phyloP scores from a whole-genome alignment of 2,113 vertebrate genomes.

The Natator depressus region DNA sequence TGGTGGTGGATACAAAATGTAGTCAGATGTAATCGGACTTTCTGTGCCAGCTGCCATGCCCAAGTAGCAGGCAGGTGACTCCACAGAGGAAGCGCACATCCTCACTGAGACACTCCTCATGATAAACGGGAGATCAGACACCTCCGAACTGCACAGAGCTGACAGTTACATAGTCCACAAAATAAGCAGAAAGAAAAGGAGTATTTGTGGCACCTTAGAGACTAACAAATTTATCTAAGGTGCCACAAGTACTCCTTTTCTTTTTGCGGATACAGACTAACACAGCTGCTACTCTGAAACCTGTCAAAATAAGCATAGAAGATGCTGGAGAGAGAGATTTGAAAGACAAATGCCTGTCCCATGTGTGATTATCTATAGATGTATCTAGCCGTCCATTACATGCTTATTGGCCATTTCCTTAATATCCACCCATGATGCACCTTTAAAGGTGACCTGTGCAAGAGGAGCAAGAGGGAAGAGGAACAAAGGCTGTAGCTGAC shows the following conservation, averaged over 20 bases:
- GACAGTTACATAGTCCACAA: slow-evolving; percentile 32
- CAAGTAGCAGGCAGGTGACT: neutral
- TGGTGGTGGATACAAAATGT: neutral
- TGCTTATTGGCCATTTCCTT: neutral
- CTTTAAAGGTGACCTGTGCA: neutral
- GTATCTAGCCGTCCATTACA: neutral
- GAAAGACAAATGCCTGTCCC: slow-evolving; percentile 23
- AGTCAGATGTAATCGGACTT: neutral
- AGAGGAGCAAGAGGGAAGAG: neutral
- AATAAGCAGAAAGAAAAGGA: neutral
- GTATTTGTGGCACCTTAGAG: too few relatives aligned
- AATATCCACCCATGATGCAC: neutral
- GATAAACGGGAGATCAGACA: slow-evolving; percentile 15
- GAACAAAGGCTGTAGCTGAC: neutral
- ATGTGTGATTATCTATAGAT: neutral
- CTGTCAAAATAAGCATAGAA: slow-evolving; percentile 18
- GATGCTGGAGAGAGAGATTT: slow-evolving; percentile 35
- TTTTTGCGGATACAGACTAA: too few relatives aligned
- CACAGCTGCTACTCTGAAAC: too few relatives aligned
- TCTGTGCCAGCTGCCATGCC: neutral
- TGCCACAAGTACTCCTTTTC: too few relatives aligned
- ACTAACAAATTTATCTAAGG: too few relatives aligned
- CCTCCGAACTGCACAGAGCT: slow-evolving; percentile 28
- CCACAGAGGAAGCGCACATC: neutral
- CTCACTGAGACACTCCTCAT: neutral